A percentile compares a stretch with the other conserved stretches of the same genome.
These are phyloP conservation scores for Carassius gibelio DNA, from an alignment of 2,113 vertebrate genomes.

Conservation along the genomic window DNA sequence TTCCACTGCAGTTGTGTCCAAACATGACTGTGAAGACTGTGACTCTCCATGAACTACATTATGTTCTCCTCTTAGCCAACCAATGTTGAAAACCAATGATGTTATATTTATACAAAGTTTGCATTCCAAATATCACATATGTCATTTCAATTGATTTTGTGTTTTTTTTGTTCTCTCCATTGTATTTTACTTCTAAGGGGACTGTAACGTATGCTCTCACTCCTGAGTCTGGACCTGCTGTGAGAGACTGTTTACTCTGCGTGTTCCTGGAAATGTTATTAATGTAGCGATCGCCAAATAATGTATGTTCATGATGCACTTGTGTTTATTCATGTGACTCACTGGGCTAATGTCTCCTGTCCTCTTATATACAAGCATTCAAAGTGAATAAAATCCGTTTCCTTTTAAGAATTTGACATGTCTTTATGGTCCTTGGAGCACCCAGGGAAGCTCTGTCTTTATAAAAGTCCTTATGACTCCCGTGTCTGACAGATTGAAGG, in stretches of 20 bases:
- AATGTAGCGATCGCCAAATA: constrained; percentile 84
- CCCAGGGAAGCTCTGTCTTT: background rate
- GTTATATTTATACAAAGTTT: constrained; percentile 85
- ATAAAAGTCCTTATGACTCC: constrained; percentile 66
- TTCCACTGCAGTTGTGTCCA: constrained; percentile 55
- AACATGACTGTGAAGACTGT: constrained; percentile 77
- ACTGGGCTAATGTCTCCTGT: constrained; percentile 74
- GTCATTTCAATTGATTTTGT: constrained; percentile 73
- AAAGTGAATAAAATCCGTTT: constrained; percentile 83
- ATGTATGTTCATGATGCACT: constrained; percentile 79
- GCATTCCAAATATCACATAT: constrained; percentile 83
- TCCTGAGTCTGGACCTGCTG: constrained; percentile 84
- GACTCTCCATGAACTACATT: constrained; percentile 71
- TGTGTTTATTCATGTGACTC: constrained; percentile 79
- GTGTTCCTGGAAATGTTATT: constrained; percentile 79
- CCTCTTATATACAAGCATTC: constrained; percentile 73
- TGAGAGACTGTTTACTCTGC: constrained; percentile 74
- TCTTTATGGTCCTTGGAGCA: constrained; percentile 19
- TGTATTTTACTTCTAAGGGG: constrained; percentile 72
- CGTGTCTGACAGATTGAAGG: constrained; percentile 47
- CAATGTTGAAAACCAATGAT: constrained; percentile 84
- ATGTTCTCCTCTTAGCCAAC: constrained; percentile 76
- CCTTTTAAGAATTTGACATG: constrained; percentile 61
- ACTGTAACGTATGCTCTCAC: constrained; percentile 88
- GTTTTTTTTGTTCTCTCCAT: constrained; percentile 65